Evolutionary conservation across 2,113 vertebrate genomes (phyloP), one percentile per base, ranked within the genome.

Genomic region (Cyanoramphus novaezelandiae): DNA sequence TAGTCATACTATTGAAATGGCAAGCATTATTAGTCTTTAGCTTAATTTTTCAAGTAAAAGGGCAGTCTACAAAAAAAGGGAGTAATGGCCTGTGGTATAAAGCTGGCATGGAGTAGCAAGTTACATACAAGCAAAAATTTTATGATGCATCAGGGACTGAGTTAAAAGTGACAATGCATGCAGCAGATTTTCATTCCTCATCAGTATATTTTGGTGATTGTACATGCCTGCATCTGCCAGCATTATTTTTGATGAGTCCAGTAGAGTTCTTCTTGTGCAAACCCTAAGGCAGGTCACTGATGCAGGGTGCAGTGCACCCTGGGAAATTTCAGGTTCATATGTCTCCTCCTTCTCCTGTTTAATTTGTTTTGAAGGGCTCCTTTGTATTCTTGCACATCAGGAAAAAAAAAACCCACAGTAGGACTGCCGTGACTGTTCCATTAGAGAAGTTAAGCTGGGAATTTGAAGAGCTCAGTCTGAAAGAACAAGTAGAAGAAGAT

Each of bases 1-100:
- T 95, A 87, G 28, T 89, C 25, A 55, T 62, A 59, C 20, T 50
- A 88, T 7, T 82, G 65, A 93, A 81, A 78, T 63, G 25, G 43
- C 31, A 80, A 41, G 24, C 20, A 49, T 57, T 76, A 41, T 90
- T 91, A 86, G 60, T 75, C 29, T 78, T 93, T 13, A 72, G 86
- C 74, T 86, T 70, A 52, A 81, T 82, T 80, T 76, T 68, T 86
- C 46, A 90, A 78, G 70, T 57, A 94, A 93, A 95, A 93, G 79
- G 44, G 44, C 31, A 88, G 50, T 84, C 75, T 82, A 60, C 21
- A 81, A 91, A 93, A 90, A 24, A 72, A 92, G 50, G 37, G 46
- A 74, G 29, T 39, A 80, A 86, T 52, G 50, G 33, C 9, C 62
- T 86, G 31, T 31, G 24, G 23, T 84, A 55, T 90, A 62, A 90